These are phyloP conservation scores for Rhinella marina DNA, from an alignment of 2,797 vertebrate genomes.

Conservation along the genomic window DNA sequence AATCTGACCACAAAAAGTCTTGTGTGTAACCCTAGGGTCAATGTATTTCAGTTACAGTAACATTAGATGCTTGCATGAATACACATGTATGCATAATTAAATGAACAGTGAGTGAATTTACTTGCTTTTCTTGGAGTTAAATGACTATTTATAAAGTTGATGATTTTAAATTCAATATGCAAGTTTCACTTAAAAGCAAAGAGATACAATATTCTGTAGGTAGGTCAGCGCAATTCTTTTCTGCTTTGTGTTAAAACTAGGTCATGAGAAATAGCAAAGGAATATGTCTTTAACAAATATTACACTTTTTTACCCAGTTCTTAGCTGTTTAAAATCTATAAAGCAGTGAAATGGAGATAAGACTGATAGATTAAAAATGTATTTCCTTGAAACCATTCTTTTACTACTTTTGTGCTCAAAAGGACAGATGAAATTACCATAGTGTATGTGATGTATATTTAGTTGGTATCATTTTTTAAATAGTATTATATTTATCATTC, in stretches of 20 bases:
- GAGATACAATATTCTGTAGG: constrained; percentile 14
- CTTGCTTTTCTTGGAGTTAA: background rate
- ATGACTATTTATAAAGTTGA: background rate
- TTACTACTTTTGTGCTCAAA: constrained; percentile 21
- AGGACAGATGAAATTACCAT: constrained; percentile 29
- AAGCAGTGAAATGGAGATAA: constrained; percentile 42
- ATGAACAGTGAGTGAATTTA: background rate
- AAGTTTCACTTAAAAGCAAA: constrained; percentile 17
- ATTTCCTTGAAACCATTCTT: constrained; percentile 37
- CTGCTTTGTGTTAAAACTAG: constrained; percentile 40
- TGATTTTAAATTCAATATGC: constrained; percentile 16
- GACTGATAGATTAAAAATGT: constrained; percentile 21
- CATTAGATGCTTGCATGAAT: background rate
- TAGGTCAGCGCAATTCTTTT: constrained; percentile 15
- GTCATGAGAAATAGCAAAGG: constrained; percentile 36
- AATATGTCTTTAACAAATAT: constrained; percentile 37
- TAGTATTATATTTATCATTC: constrained; percentile 50
- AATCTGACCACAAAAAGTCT: too few relatives aligned
- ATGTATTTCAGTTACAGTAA: background rate
- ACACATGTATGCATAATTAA: background rate
- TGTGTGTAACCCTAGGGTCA: background rate
- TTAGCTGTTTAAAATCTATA: constrained; percentile 47
- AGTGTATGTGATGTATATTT: constrained; percentile 37
- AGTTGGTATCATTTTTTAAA: constrained; percentile 35
- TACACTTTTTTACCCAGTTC: constrained; percentile 35